A percentile compares a stretch with the other conserved stretches of the same genome.
Conservation (phyloP, 2,113 vertebrate species). For the Thamnophis sirtalis region DNA sequence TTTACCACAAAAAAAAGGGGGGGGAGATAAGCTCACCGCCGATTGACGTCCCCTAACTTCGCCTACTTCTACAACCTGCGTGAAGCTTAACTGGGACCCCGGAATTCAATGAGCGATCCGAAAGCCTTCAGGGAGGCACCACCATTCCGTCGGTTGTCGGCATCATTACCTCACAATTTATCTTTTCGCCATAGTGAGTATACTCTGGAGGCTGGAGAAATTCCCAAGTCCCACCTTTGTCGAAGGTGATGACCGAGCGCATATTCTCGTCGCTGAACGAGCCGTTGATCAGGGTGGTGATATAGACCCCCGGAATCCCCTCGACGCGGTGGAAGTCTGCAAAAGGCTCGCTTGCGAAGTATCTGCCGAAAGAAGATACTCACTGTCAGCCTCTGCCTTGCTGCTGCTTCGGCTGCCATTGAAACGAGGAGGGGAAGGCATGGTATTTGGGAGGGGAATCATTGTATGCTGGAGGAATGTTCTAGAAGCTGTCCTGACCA, state of each 20-base stretch:
- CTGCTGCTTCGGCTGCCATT: too few relatives aligned
- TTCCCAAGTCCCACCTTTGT: conserved; percentile 99
- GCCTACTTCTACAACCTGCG: background rate
- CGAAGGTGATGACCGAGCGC: conserved; percentile 95
- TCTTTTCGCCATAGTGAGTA: conserved; percentile 83
- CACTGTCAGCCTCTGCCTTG: too few relatives aligned
- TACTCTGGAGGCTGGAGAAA: conserved; percentile 84
- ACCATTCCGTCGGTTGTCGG: rapidly evolving
- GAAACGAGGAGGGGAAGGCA: too few relatives aligned
- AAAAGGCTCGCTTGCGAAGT: conserved; percentile 93
- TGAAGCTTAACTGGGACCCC: background rate
- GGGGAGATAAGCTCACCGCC: background rate
- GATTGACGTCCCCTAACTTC: background rate
- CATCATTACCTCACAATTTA: conserved; percentile 82
- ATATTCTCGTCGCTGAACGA: conserved; percentile 92
- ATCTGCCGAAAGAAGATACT: conserved; percentile 65
- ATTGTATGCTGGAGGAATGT: too few relatives aligned
- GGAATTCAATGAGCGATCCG: background rate
- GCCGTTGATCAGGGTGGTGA: conserved; percentile 90
- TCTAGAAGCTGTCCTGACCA: too few relatives aligned
- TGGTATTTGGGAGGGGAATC: too few relatives aligned
- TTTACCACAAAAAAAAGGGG: background rate
- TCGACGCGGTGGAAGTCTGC: conserved; percentile 93
- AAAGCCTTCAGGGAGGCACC: background rate
- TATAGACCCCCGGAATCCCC: conserved; percentile 88